Evolutionary conservation across 1,140 invertebrate species (phyloP).

Genomic region (Eriocheir sinensis): DNA sequence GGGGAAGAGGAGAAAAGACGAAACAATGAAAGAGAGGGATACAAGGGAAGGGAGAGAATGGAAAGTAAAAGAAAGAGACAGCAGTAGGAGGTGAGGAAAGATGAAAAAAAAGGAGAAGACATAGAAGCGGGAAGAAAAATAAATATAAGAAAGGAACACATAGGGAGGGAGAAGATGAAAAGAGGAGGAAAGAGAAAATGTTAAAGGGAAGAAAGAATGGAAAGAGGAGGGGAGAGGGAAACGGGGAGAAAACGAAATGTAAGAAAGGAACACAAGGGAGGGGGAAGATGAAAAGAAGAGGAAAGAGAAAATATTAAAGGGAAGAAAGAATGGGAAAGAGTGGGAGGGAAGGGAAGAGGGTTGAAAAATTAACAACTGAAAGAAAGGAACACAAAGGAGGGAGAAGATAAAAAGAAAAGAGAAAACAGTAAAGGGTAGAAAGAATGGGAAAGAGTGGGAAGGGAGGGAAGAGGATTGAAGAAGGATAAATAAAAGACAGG

Average conservation of each 20-base stretch:
- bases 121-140: background rate
- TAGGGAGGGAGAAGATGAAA: background rate
- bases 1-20: background rate
- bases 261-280: background rate
- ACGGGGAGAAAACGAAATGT: background rate
- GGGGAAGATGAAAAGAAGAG: background rate
- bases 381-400: background rate
- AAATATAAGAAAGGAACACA: background rate
- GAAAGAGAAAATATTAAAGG: background rate
- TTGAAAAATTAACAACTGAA: background rate
- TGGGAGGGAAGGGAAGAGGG: background rate
- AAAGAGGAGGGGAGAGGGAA: background rate
- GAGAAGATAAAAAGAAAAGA: background rate
- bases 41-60: background rate
- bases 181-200: background rate
- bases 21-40: background rate
- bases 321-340: background rate
- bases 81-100: background rate
- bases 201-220: background rate
- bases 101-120: background rate
- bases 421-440: background rate
- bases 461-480: background rate
- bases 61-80: background rate
- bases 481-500: background rate
- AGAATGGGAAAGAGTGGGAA: background rate